phyloP scores from a whole-genome alignment of 2,888 invertebrate genomes.

The Carabus problematicus region DNA sequence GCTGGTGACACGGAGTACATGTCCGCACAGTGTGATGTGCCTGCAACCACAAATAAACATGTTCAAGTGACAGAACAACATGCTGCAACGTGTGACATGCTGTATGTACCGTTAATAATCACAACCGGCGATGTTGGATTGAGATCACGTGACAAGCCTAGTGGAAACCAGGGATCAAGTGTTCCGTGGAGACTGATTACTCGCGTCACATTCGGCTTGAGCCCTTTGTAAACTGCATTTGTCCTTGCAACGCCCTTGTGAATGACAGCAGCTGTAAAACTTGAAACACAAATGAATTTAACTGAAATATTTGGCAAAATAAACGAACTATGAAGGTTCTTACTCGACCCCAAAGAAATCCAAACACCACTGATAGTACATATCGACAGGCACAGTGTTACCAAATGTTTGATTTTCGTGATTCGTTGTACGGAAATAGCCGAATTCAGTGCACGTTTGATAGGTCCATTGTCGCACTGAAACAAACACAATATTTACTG shows the following conservation, averaged over 20 bases:
- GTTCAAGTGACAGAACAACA: no score
- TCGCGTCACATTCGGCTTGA: slow-evolving; percentile 61
- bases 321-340: background rate
- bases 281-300: background rate
- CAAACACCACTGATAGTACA: slow-evolving; percentile 40
- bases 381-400: slow-evolving; percentile 36
- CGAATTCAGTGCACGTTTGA: slow-evolving; percentile 45
- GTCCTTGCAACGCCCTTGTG: slow-evolving; percentile 48
- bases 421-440: slow-evolving; percentile 44
- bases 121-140: slow-evolving; percentile 47
- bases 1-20: slow-evolving; percentile 40
- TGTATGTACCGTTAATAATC: slow-evolving; percentile 46
- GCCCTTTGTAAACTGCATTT: slow-evolving; percentile 63
- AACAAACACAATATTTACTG: slow-evolving; percentile 4
- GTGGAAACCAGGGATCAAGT: slow-evolving; percentile 66
- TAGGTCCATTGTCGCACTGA: slow-evolving; percentile 45
- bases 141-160: slow-evolving; percentile 61
- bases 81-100: no score
- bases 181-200: slow-evolving; percentile 68
- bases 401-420: slow-evolving; percentile 38
- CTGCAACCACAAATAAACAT: slow-evolving; percentile 42
- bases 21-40: slow-evolving; percentile 50
- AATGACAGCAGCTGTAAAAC: slow-evolving; percentile 16
- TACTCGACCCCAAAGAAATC: slow-evolving; percentile 42
- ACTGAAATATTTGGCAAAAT: background rate